Percentiles rank a stretch among this genome's conserved stretches.
Evolutionary conservation across 2,888 invertebrate species (phyloP).

Genomic region (Halictus quadricinctus): DNA sequence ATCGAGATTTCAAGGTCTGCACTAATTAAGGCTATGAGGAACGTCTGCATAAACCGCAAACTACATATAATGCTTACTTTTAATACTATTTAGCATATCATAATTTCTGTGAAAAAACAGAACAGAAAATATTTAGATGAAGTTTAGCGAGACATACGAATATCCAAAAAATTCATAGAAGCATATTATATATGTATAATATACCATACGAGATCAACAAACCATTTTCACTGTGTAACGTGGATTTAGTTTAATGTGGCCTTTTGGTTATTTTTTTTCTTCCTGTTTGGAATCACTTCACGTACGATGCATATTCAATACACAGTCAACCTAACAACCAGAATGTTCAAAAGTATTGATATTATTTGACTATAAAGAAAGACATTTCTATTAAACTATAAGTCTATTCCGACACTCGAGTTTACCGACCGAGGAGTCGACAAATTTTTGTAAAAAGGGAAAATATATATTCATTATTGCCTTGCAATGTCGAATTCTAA

Average conservation of each 20-base stretch:
- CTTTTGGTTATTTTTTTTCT: constrained; percentile 17
- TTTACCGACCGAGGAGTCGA: constrained; percentile 18
- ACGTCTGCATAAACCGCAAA: constrained; percentile 34
- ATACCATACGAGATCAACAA: constrained; percentile 13
- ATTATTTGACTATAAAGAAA: constrained; percentile 18
- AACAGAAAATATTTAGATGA: constrained; percentile 33
- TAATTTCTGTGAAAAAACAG: constrained; percentile 38
- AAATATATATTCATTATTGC: constrained; percentile 49
- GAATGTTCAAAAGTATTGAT: constrained; percentile 23
- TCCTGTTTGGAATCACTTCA: constrained; percentile 2
- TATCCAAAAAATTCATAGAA: constrained; percentile 21
- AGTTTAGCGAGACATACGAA: constrained; percentile 21
- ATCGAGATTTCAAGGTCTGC: constrained; percentile 26
- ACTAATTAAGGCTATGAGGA: constrained; percentile 43
- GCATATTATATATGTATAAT: constrained; percentile 28
- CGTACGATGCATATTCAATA: neutral
- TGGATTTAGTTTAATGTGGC: constrained; percentile 24
- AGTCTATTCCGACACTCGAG: constrained; percentile 28
- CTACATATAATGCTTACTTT: constrained; percentile 48
- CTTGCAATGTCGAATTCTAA: constrained; percentile 60
- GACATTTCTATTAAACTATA: constrained; percentile 19
- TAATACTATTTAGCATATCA: constrained; percentile 57
- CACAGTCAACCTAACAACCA: constrained; percentile 27
- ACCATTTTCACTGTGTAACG: neutral
- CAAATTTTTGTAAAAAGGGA: constrained; percentile 44